A percentile compares a stretch with the other conserved stretches of the same genome.
These are phyloP conservation scores for Chrysomela aeneicollis DNA, from an alignment of 2,888 invertebrate species.

Conservation along the genomic window DNA sequence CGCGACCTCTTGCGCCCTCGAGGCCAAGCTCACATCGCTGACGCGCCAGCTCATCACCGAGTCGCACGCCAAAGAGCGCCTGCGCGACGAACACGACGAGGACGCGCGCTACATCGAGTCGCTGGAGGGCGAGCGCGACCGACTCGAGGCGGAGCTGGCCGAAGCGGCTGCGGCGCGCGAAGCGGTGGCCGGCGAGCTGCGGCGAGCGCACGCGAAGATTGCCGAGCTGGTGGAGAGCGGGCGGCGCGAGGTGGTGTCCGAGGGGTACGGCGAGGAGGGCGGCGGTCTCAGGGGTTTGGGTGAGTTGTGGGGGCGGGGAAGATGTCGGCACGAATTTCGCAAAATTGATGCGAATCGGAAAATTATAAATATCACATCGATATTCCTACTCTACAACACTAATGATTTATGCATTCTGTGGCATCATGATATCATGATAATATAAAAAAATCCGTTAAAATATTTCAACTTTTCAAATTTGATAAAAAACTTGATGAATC, in stretches of 20 bases:
- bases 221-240: constrained; percentile 60
- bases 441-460: too few species aligned
- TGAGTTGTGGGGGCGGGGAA: constrained; percentile 41
- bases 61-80: constrained; percentile 56
- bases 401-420: too few species aligned
- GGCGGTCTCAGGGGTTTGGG: constrained; percentile 41
- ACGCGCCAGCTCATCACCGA: constrained; percentile 52
- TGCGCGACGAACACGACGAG: constrained; percentile 63
- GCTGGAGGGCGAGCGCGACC: constrained; percentile 60
- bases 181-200: constrained; percentile 64
- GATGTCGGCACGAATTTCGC: too few species aligned
- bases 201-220: constrained; percentile 61
- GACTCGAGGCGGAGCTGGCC: constrained; percentile 69
- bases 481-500: too few species aligned
- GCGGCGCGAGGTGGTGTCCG: constrained; percentile 64
- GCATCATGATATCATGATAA: too few species aligned
- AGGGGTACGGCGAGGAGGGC: constrained; percentile 64
- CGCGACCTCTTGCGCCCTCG: constrained; percentile 37
- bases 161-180: constrained; percentile 68
- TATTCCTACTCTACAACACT: too few species aligned
- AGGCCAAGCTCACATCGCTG: constrained; percentile 50
- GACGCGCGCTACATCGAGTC: constrained; percentile 57
- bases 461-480: too few species aligned
- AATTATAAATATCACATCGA: too few species aligned
- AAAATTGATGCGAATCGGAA: too few species aligned